Base-by-base conservation (phyloP, 1,140 invertebrate species). In the Ylistrum balloti region DNA sequence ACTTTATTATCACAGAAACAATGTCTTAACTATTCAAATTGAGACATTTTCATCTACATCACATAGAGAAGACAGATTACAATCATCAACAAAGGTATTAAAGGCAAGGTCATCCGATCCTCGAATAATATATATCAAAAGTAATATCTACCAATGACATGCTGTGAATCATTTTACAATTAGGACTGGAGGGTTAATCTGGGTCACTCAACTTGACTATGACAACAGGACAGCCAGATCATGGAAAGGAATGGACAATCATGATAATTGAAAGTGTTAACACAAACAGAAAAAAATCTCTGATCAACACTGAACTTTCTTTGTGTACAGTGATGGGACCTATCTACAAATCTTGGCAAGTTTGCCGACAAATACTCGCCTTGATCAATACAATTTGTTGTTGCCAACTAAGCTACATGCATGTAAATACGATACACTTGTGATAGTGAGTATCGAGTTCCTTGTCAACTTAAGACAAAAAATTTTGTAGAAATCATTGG, bases 301-400 rank as follows among this genome's bases (percentile, higher is more conserved):
- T 1, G 11, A 74, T 74, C 56, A 74, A 74, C 22, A 28, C 5
- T 11, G n/a, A 74, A n/a, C 5, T 74, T n/a, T 74, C 56, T 74
- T n/a, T n/a, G 22, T 74, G 56, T 74, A 74, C 22, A 28, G 3
- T 28, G 3, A 17, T 48, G 56, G 0, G n/a, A 5, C 56, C 56
- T 74, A 74, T 74, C 56, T 74, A 28, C 56, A 74, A 74, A 74
- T 74, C 56, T 74, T n/a, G 56, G 22, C 15, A 74, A 28, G 56
- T 28, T 3, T 5, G 22, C 15, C n/a, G 22, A 1, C 15, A 11
- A n/a, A 5, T 28, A 2, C 22, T 74, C 2, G 3, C 41, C 35
- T 17, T 56, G 45, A 56, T 56, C 45, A 56, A 56, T 74, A 28
- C 1, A n/a, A 28, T n/a, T 74, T 74, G 35, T 38, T 38, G 5